Evolutionary conservation across 2,888 invertebrate genomes (phyloP), one percentile per base, ranked within the genome.

Genomic region (Plutella xylostella): DNA sequence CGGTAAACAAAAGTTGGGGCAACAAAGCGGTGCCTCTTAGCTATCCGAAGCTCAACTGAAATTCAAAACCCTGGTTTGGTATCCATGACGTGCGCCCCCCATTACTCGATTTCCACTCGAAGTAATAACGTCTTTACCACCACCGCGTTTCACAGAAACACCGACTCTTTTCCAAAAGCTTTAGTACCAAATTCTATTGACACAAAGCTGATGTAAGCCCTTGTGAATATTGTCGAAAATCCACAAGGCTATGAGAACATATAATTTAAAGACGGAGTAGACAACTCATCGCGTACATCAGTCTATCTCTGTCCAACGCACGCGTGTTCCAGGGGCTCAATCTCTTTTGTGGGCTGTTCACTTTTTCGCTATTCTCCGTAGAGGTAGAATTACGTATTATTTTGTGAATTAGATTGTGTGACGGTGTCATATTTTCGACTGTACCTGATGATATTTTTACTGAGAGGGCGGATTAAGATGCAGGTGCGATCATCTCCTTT

Each of bases 181-280:
- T 49, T 59, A 71, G 45, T 53, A 61, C n/a, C n/a, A n/a, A n/a
- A n/a, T n/a, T n/a, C n/a, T n/a, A n/a, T n/a, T n/a, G n/a, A n/a
- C n/a, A n/a, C n/a, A n/a, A n/a, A n/a, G n/a, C n/a, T n/a, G n/a
- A n/a, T n/a, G n/a, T n/a, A n/a, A n/a, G n/a, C n/a, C n/a, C n/a
- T n/a, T n/a, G n/a, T n/a, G n/a, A n/a, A n/a, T n/a, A n/a, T n/a
- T n/a, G n/a, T n/a, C n/a, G n/a, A n/a, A n/a, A n/a, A n/a, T n/a
- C n/a, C 66, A 72, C 80, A 79, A 83, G 82, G 82, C 83, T 82
- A 82, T 83, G 83, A 83, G 83, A 83, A 83, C 83, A 76, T 83
- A 73, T 82, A 82, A 83, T 83, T 83, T 80, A 74, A 82, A 79
- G 83, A 78, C 80, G 83, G 71, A 73, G 72, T 56, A 66, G 66